phyloP scores from a whole-genome alignment of 64 coral and sea anemone genomes.

The Cladopsammia gracilis region DNA sequence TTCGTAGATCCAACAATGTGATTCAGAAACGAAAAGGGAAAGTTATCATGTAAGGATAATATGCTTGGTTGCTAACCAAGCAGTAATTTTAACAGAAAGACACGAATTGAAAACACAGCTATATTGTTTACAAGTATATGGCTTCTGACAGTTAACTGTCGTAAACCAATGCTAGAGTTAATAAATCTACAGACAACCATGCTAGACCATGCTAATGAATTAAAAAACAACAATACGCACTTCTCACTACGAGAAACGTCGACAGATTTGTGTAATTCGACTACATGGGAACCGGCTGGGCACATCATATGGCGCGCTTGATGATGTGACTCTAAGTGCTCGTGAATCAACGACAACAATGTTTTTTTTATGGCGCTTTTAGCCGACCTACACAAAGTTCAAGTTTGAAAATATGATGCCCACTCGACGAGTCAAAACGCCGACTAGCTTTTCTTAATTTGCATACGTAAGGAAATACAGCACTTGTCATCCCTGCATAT shows the following conservation, averaged over 20 bases:
- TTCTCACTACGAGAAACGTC: too few relatives aligned
- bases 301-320: too few relatives aligned
- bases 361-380: neutral
- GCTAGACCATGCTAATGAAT: neutral
- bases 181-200: neutral
- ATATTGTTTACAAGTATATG: neutral
- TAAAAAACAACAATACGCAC: neutral
- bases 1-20: too few relatives aligned
- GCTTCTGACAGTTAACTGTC: neutral
- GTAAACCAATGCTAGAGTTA: neutral
- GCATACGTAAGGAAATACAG: neutral
- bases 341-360: too few relatives aligned
- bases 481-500: neutral
- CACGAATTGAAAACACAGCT: too few relatives aligned
- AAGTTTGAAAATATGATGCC: neutral
- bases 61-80: too few relatives aligned
- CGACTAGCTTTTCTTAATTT: constrained; percentile 24
- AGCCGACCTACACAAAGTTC: neutral
- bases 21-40: too few relatives aligned
- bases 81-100: too few relatives aligned
- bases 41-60: too few relatives aligned
- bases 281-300: too few relatives aligned
- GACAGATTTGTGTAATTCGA: too few relatives aligned
- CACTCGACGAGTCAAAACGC: constrained; percentile 12
- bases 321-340: too few relatives aligned